Base-by-base conservation (phyloP, 2,797 vertebrate species). In the Lutjanus argentimaculatus region DNA sequence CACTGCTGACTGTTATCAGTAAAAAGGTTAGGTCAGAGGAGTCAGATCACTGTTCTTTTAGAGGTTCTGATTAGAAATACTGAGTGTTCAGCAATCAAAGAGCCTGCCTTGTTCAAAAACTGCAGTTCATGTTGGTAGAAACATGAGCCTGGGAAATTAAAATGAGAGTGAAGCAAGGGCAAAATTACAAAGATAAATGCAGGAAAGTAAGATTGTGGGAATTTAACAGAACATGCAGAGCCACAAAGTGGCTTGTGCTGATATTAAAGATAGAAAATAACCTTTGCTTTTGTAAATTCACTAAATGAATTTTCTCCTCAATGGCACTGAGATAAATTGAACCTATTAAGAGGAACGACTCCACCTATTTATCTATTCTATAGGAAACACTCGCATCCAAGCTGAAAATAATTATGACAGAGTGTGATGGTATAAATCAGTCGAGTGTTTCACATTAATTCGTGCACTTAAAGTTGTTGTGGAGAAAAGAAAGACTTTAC, bases 21-120 rank as follows among this genome's bases (percentile, higher is more conserved):
- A 17, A 45, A 79, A 79, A 74, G 81, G 49, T 75, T 53, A 59
- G 75, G 84, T 77, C 77, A 85, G 72, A 67, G 58, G 80, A 77
- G 79, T 85, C 82, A 80, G 77, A 74, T 82, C 61, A 7, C 83
- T 67, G 75, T 7, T 63, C 57, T 57, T 52, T 58, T 67, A 52
- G 45, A 78, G 65, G 59, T 52, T 73, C 21, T 58, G 55, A 83
- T 87, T 71, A 86, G 79, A 85, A 79, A 85, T 62, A 59, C 42
- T 16, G 52, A 51, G 46, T 52, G 77, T 72, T 74, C 61, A 64
- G 36, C 59, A 86, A 79, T 80, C 70, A 86, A 85, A 88, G 63
- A 75, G 72, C 43, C 53, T 67, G 71, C 48, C 70, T 75, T 80
- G 77, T 87, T 83, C 59, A 64, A 79, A 77, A 46, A 21, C 68